Evolutionary conservation across 1,140 invertebrate genomes (phyloP).

Genomic region (Aphelinus atriplicis): DNA sequence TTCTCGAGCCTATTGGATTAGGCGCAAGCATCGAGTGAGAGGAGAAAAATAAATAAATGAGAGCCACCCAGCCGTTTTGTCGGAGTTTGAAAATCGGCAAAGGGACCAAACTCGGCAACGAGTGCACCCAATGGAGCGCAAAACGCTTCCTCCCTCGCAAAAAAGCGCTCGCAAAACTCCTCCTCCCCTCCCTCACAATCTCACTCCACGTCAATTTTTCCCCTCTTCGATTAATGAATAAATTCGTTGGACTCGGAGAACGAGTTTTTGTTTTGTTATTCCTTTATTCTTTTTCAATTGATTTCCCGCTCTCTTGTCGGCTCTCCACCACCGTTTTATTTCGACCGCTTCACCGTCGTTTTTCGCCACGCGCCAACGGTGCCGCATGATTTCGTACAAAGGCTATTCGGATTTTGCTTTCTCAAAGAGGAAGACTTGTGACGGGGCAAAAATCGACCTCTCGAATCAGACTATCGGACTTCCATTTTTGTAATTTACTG

Average conservation of each 20-base stretch:
- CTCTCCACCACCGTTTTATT: neutral
- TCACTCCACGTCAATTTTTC: neutral
- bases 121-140: conserved; percentile 14
- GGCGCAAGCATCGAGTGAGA: neutral
- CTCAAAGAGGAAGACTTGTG: no score
- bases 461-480: no score
- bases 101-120: conserved; percentile 14
- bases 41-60: neutral
- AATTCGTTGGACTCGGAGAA: neutral
- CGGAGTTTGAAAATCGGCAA: conserved; percentile 28
- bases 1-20: neutral
- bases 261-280: no score
- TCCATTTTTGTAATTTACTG: no score
- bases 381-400: no score
- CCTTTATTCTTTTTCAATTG: conserved; percentile 3
- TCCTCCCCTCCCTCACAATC: neutral
- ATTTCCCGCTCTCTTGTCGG: conserved; percentile 2
- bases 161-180: neutral
- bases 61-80: neutral
- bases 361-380: neutral
- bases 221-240: conserved; percentile 20
- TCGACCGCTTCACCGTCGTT: neutral
- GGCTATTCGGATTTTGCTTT: no score
- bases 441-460: no score
- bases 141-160: neutral